phyloP scores from a whole-genome alignment of 2,113 vertebrate genomes.

The Gallinago undulata region DNA sequence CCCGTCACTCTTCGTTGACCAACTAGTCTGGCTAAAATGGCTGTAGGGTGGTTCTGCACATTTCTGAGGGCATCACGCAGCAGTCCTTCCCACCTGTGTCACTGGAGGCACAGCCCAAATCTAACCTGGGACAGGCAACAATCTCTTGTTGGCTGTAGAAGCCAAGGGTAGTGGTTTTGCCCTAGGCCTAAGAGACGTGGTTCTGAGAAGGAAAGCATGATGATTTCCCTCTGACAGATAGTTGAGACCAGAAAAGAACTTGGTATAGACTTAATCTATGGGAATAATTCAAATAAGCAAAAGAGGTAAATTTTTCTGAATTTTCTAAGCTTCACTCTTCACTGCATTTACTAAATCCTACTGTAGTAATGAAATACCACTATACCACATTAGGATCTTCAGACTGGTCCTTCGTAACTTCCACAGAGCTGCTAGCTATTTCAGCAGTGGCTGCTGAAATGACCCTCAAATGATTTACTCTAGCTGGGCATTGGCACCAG shows the following conservation, averaged over 20 bases:
- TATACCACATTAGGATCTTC: background rate
- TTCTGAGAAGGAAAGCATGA: background rate
- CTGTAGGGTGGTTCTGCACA: background rate
- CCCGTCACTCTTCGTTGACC: background rate
- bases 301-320: background rate
- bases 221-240: background rate
- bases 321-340: background rate
- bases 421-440: background rate
- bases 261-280: background rate
- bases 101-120: background rate
- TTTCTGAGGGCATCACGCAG: background rate
- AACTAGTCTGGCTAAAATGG: background rate
- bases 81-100: background rate
- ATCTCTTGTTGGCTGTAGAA: background rate
- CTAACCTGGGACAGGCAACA: background rate
- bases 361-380: background rate
- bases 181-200: background rate
- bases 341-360: background rate
- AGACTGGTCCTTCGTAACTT: background rate
- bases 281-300: background rate
- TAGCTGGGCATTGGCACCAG: background rate
- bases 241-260: background rate
- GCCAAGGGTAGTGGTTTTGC: background rate
- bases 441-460: background rate
- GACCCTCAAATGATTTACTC: background rate